Evolutionary conservation across 2,113 vertebrate genomes (phyloP), one percentile per base, ranked within the genome.

Genomic region (Todiramphus saurophagus): DNA sequence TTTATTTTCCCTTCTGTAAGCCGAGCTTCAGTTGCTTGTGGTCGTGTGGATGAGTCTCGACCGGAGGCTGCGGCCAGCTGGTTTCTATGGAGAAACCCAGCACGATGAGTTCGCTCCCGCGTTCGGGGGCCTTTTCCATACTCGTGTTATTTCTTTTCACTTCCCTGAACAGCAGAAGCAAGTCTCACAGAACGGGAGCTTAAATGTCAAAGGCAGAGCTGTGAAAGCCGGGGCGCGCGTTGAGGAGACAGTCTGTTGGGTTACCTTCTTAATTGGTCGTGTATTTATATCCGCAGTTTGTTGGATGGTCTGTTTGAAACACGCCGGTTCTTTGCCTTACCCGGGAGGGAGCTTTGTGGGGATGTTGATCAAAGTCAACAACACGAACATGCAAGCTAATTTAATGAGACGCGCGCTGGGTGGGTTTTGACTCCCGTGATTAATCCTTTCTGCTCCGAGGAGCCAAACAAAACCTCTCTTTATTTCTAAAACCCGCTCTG

Each of bases 221-320:
- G 87, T 64, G 46, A 46, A 58, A 83, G 68, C 72, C 5, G 17
- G 4, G 3, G 79, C 80, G 39, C 2, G 7, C 48, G 15, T 56
- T 53, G 69, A 79, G 96, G 74, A 90, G 88, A 11, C 84, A 33
- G 73, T 37, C 89, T 94, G 77, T 31, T 72, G 30, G 79, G 70
- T 41, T 64, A 6, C 46, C 90, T 73, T 27, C 94, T 93, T 94
- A 62, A 90, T 67, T 96, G 67, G 83, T 33, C 46, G 30, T 28
- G 2, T n/a, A 18, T 84, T 92, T 73, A 20, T 56, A 59, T 63
- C 94, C 59, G 56, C 81, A 55, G 1, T 77, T 94, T 31, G 58
- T 56, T 44, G 11, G 83, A 7, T 41, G 92, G 33, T 75, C 12
- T 75, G 50, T 78, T 93, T 81, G 76, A 91, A 84, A 44, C 63